Evolutionary conservation across 2,113 vertebrate genomes (phyloP).

Genomic region (Sebastes schlegelii): DNA sequence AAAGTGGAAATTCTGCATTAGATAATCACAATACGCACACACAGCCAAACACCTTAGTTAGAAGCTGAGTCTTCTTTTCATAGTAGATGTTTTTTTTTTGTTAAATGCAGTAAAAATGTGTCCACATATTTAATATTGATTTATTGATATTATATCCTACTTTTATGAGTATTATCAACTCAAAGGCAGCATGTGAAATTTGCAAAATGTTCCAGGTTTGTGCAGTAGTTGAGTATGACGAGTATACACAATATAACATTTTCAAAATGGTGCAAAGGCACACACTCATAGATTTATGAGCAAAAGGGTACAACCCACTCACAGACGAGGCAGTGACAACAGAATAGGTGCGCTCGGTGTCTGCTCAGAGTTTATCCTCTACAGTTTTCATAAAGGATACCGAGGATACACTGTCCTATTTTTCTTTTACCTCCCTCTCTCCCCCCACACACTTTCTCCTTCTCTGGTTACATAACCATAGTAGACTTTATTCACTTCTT

Average conservation of each 20-base stretch:
- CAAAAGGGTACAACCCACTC: not conserved
- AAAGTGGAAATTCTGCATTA: constrained; percentile 36
- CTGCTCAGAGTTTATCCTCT: constrained; percentile 44
- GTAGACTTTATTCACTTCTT: constrained; percentile 58
- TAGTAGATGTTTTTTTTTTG: not conserved
- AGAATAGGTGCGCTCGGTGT: constrained; percentile 3
- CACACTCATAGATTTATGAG: not conserved
- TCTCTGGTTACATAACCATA: constrained; percentile 67
- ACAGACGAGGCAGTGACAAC: not conserved
- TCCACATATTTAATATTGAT: not conserved
- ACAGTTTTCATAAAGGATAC: constrained; percentile 33
- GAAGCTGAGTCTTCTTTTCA: not conserved
- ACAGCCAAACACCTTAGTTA: not conserved
- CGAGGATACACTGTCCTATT: constrained; percentile 44
- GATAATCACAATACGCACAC: not conserved
- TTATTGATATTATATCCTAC: not conserved
- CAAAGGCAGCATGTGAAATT: not conserved
- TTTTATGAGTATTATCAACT: not conserved
- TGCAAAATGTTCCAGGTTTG: not conserved
- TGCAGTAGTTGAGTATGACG: not conserved
- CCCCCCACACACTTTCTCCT: constrained; percentile 8
- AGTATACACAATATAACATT: not conserved
- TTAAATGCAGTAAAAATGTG: not conserved
- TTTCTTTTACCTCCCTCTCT: constrained; percentile 23
- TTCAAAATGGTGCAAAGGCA: not conserved